Evolutionary conservation across 2,113 vertebrate species (phyloP).

Genomic region (Cnemophilus loriae): DNA sequence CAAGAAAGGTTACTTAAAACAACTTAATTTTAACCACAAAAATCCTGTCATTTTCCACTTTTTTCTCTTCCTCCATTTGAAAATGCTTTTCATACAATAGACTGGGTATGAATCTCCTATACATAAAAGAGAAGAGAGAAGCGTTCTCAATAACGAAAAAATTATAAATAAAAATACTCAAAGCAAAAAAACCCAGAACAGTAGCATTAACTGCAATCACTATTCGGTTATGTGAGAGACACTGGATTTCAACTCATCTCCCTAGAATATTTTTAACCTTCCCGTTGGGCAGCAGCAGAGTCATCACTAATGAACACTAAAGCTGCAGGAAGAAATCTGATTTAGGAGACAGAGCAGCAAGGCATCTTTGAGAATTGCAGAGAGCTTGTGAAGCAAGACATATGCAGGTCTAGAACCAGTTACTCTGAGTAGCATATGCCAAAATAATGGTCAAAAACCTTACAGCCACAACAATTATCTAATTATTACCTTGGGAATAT

Average conservation of each 20-base stretch:
- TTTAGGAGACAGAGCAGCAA: background rate
- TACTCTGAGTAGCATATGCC: background rate
- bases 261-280: slow-evolving; percentile 11
- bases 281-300: background rate
- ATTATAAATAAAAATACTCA: background rate
- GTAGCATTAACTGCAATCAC: background rate
- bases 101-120: accelerated
- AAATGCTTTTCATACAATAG: background rate
- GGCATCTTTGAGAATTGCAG: background rate
- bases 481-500: background rate
- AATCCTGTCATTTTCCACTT: background rate
- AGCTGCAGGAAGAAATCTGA: background rate
- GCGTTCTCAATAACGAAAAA: background rate
- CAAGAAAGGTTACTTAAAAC: background rate
- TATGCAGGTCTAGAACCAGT: background rate
- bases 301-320: background rate
- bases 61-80: background rate
- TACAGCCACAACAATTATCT: background rate
- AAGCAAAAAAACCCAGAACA: background rate
- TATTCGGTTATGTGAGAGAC: background rate
- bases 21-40: background rate
- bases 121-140: background rate
- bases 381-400: background rate
- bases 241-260: background rate
- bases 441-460: slow-evolving; percentile 23